Conservation (phyloP, 2,888 invertebrate species). For the Cheilosia variabilis region DNA sequence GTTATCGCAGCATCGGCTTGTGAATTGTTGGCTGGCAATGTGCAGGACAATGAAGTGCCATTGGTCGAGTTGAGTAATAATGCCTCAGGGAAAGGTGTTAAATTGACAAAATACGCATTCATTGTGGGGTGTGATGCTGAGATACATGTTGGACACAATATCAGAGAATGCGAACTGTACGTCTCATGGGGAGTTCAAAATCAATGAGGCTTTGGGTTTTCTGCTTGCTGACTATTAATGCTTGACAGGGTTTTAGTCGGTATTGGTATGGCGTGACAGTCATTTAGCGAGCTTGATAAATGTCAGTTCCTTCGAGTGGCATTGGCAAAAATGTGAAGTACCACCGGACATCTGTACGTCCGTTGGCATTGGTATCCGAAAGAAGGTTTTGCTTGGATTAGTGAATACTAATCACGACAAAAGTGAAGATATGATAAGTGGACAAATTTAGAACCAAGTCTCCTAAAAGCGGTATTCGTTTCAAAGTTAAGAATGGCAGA, state of each 20-base stretch:
- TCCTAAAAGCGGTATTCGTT: too few species aligned
- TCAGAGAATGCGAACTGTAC: conserved; percentile 15
- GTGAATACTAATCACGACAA: too few species aligned
- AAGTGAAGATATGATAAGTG: too few species aligned
- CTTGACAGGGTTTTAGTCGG: conserved; percentile 27
- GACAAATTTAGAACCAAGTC: too few species aligned
- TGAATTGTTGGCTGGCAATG: conserved; percentile 66
- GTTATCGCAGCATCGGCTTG: conserved; percentile 72
- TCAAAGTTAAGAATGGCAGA: too few species aligned
- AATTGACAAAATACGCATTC: conserved; percentile 74
- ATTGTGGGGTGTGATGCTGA: conserved; percentile 68
- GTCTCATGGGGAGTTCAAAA: conserved; percentile 56
- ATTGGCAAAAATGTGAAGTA: too few species aligned
- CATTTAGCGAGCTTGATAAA: too few species aligned
- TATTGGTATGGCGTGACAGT: too few species aligned
- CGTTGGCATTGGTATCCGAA: too few species aligned
- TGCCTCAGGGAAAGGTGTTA: conserved; percentile 75
- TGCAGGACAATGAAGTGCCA: conserved; percentile 52
- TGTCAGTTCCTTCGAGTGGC: too few species aligned
- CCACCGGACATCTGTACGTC: too few species aligned
- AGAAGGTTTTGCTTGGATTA: too few species aligned
- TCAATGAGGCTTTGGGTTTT: conserved; percentile 59
- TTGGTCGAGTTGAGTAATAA: conserved; percentile 73
- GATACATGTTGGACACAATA: conserved; percentile 23
- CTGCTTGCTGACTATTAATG: conserved; percentile 67